Evolutionary conservation across 2,113 vertebrate genomes (phyloP), one percentile per base, ranked within the genome.

Genomic region (Caracal caracal): DNA sequence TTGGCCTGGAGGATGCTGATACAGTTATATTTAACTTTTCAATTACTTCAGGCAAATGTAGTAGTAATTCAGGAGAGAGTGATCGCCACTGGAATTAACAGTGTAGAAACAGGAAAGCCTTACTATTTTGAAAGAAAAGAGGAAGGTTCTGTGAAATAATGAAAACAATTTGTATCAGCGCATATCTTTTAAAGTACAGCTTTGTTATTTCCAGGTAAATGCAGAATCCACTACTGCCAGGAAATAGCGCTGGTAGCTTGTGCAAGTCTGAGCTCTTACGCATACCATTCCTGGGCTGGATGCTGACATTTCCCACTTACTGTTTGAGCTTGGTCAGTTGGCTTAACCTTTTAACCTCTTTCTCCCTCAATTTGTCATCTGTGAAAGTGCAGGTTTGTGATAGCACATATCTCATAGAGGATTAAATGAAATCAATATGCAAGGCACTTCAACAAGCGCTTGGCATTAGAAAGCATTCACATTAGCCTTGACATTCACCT

Each of bases 191-290:
- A 75, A 88, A 93, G 68, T 40, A 4, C 9, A 88, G 2, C 11
- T 83, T 82, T 82, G 73, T 56, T 91, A 61, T 96, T 92, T 85
- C 59, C 15, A 75, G 53, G 56, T 93, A 24, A 73, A 61, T 71
- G 15, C 20, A 19, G 10, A 24, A 35, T 51, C 28, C 2, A 4
- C 10, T 35, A 37, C 17, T 56, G 16, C 47, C 24, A 84, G n/a
- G 40, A 83, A 5, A 11, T 13, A 28, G 10, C 0, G n/a, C 28
- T 13, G 4, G 24, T 20, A 53, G 26, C 20, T 51, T 1, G 43
- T 43, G 47, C 71, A 66, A 40, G 37, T 2, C 26, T 87, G n/a
- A 26, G 8, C 11, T n/a, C 68, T 61, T 70, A 68, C 81, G 13
- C 24, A 22, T 37, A 9, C 1, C 22, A 10, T 24, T 82, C 26